These are phyloP conservation scores for Microchrysa polita DNA, from an alignment of 2,888 invertebrate genomes.

Conservation along the genomic window DNA sequence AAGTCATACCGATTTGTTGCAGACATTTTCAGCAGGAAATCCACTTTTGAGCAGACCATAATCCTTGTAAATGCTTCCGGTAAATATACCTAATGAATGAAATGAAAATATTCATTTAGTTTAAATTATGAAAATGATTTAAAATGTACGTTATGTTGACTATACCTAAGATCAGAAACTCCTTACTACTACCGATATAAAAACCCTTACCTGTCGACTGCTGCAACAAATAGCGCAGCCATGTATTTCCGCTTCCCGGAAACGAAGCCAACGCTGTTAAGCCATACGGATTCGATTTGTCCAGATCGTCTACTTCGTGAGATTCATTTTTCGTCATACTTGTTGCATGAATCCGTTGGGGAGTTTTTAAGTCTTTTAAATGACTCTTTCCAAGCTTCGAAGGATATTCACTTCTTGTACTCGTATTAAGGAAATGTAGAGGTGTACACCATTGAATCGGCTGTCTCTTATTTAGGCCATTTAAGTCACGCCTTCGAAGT, in stretches of 20 bases:
- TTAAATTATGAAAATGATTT: neutral
- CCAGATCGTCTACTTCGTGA: constrained; percentile 3
- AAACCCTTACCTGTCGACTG: constrained; percentile 75
- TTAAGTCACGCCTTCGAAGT: constrained; percentile 58
- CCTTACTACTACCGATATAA: too few species aligned
- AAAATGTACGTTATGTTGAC: neutral
- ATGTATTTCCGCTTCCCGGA: constrained; percentile 87
- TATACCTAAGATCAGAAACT: too few species aligned
- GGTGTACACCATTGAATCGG: constrained; percentile 63
- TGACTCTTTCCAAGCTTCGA: constrained; percentile 9
- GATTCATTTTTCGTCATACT: neutral
- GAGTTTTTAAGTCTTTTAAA: neutral
- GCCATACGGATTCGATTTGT: constrained; percentile 4
- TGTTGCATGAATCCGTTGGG: neutral
- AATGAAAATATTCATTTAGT: too few species aligned
- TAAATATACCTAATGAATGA: constrained; percentile 70
- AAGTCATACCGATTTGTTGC: constrained; percentile 71
- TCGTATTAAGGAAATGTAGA: constrained; percentile 56
- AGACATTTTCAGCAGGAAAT: constrained; percentile 80
- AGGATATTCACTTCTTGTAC: constrained; percentile 42
- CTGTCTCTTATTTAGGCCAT: constrained; percentile 59
- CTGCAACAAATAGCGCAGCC: constrained; percentile 81
- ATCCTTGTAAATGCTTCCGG: constrained; percentile 85
- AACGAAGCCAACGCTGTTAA: constrained; percentile 76
- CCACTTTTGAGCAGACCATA: constrained; percentile 80